phyloP scores from a whole-genome alignment of 2,888 invertebrate genomes.

The Diloba caeruleocephala region DNA sequence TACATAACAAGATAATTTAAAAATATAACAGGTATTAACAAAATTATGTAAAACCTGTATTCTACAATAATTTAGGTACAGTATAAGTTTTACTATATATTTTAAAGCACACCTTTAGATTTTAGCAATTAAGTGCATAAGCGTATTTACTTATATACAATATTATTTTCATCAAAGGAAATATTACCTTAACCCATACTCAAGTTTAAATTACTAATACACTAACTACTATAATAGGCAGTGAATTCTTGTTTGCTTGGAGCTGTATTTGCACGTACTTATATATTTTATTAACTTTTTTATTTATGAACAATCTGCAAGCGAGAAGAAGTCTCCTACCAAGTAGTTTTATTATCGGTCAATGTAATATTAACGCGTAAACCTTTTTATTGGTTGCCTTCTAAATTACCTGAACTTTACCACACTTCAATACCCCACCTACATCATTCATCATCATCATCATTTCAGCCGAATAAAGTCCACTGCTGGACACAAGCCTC shows the following conservation, averaged over 20 bases:
- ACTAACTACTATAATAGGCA: conserved; percentile 31
- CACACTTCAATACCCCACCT: not conserved
- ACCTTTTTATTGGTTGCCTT: conserved; percentile 9
- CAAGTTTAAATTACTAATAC: conserved; percentile 37
- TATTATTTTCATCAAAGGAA: conserved; percentile 27
- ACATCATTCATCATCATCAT: too few relatives aligned
- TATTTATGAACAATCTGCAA: conserved; percentile 12
- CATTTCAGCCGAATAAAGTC: too few relatives aligned
- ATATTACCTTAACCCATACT: conserved; percentile 25
- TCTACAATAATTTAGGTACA: too few relatives aligned
- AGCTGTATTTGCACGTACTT: conserved; percentile 26
- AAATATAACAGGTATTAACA: too few relatives aligned
- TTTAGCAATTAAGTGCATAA: conserved; percentile 13
- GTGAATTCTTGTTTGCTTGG: conserved; percentile 30
- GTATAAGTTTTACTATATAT: not conserved
- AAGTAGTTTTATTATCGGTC: conserved; percentile 21
- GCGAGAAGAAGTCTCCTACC: conserved; percentile 1
- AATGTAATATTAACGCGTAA: not conserved
- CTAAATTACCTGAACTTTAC: conserved; percentile 12
- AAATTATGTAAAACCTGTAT: too few relatives aligned
- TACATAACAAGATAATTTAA: too few relatives aligned
- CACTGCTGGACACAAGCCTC: too few relatives aligned
- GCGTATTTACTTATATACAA: too few relatives aligned
- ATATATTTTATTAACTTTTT: conserved; percentile 22
- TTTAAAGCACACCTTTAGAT: not conserved